Conservation (phyloP, 2,797 vertebrate genomes). For the Amblyraja radiata region DNA sequence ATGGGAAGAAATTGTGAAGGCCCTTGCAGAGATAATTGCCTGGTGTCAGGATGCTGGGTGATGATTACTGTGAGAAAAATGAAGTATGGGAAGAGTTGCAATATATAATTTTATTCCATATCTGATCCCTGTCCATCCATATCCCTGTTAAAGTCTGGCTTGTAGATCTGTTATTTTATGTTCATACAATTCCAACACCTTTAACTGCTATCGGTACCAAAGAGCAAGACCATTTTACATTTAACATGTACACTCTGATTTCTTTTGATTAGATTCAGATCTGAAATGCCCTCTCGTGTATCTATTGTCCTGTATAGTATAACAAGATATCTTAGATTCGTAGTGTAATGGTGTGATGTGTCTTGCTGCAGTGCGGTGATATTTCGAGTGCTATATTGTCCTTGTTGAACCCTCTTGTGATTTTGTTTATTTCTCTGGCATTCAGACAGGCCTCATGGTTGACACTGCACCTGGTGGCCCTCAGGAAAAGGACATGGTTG, state of each 20-base stretch:
- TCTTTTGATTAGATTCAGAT: neutral
- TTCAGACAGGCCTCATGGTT: constrained; percentile 59
- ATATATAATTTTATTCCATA: neutral
- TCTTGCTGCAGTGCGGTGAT: neutral
- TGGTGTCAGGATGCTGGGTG: neutral
- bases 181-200: too few species aligned
- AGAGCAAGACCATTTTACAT: neutral
- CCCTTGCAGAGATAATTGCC: too few species aligned
- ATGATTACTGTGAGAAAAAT: neutral
- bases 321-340: neutral
- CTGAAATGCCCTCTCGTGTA: neutral
- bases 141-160: neutral
- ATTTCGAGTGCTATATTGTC: too few species aligned
- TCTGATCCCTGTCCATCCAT: neutral
- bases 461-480: constrained; percentile 82
- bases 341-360: too few species aligned
- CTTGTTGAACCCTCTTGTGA: neutral
- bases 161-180: neutral
- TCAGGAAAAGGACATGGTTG: constrained; percentile 63
- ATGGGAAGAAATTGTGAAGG: too few species aligned
- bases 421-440: neutral
- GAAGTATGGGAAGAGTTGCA: too few species aligned
- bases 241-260: neutral
- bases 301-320: neutral
- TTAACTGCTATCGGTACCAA: too few species aligned